Percentiles rank a stretch among this genome's conserved stretches.
Conservation (phyloP, 2,113 vertebrate genomes). For the Oostethus manadensis region DNA sequence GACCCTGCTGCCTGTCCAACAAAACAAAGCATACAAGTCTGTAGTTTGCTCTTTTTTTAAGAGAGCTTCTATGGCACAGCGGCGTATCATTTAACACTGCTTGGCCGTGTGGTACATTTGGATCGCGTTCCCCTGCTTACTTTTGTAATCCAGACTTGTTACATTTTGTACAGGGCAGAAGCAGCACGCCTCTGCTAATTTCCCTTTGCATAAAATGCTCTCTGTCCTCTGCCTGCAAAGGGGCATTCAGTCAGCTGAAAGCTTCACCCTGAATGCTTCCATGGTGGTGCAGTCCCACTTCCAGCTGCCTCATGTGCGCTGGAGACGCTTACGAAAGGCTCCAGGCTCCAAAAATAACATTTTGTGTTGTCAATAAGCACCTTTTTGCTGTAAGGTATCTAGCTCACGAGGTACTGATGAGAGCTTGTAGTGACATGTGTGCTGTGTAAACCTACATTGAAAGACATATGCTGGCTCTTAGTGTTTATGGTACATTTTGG, state of each 20-base stretch:
- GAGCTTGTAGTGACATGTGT: no score
- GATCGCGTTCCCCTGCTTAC: slow-evolving; percentile 7
- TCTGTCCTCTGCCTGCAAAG: background rate
- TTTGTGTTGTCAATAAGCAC: background rate
- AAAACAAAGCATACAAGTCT: slow-evolving; percentile 4
- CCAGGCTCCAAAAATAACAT: slow-evolving; percentile 3
- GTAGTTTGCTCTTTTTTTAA: slow-evolving; percentile 8
- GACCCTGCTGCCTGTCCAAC: background rate
- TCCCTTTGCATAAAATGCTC: background rate
- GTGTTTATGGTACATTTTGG: no score
- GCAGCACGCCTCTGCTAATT: background rate
- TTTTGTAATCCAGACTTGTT: slow-evolving; percentile 5
- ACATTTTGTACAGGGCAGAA: background rate
- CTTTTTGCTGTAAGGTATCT: background rate
- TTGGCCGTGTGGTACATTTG: background rate
- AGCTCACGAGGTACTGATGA: no score
- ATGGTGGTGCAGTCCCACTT: background rate
- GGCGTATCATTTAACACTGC: slow-evolving; percentile 9
- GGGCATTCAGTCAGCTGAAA: background rate
- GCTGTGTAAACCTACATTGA: no score
- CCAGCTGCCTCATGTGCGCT: slow-evolving; percentile 19
- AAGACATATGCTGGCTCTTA: no score
- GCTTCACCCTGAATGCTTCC: no score
- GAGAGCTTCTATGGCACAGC: slow-evolving; percentile 13
- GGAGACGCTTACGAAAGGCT: background rate